A percentile compares a stretch with the other conserved stretches of the same genome.
Evolutionary conservation across 2,113 vertebrate genomes (phyloP).

Genomic region (Morone chrysops): DNA sequence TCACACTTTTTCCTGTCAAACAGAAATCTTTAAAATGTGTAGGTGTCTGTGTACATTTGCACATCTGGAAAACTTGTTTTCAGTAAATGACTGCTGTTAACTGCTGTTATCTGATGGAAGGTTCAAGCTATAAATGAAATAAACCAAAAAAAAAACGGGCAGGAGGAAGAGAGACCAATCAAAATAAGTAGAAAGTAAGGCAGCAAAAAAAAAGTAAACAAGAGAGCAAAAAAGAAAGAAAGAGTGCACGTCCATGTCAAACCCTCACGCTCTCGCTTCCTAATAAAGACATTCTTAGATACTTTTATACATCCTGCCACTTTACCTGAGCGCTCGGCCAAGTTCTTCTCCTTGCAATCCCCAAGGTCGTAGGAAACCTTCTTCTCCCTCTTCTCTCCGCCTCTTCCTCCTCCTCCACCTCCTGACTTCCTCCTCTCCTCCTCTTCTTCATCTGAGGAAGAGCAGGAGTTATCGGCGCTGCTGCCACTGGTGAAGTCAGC

Average conservation of each 20-base stretch:
- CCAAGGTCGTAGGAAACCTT: slow-evolving; percentile 88
- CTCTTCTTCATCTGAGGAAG: slow-evolving; percentile 86
- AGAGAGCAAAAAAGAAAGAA: slow-evolving; percentile 29
- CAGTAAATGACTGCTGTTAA: slow-evolving; percentile 36
- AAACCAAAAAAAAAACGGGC: not conserved
- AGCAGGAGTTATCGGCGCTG: slow-evolving; percentile 87
- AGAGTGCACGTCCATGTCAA: slow-evolving; percentile 20
- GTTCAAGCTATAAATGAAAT: slow-evolving; percentile 22
- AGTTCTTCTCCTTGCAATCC: slow-evolving; percentile 85
- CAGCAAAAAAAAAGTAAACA: slow-evolving; percentile 4
- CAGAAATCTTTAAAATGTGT: not conserved
- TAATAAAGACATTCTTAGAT: slow-evolving; percentile 52
- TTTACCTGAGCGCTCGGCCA: slow-evolving; percentile 90
- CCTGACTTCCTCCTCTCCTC: slow-evolving; percentile 79
- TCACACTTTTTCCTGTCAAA: not conserved
- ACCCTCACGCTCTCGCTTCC: slow-evolving; percentile 7
- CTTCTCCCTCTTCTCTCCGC: slow-evolving; percentile 87
- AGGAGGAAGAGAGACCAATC: slow-evolving; percentile 4
- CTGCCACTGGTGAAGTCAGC: slow-evolving; percentile 84
- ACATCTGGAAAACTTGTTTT: slow-evolving; percentile 45
- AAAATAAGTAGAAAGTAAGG: slow-evolving; percentile 28
- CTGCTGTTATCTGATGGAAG: slow-evolving; percentile 45
- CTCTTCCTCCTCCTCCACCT: slow-evolving; percentile 77
- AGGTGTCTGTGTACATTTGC: not conserved
- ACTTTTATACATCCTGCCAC: not conserved